A percentile compares a stretch with the other conserved stretches of the same genome.
phyloP scores from a whole-genome alignment of 1,140 invertebrate genomes.

The Berghia stephanieae region DNA sequence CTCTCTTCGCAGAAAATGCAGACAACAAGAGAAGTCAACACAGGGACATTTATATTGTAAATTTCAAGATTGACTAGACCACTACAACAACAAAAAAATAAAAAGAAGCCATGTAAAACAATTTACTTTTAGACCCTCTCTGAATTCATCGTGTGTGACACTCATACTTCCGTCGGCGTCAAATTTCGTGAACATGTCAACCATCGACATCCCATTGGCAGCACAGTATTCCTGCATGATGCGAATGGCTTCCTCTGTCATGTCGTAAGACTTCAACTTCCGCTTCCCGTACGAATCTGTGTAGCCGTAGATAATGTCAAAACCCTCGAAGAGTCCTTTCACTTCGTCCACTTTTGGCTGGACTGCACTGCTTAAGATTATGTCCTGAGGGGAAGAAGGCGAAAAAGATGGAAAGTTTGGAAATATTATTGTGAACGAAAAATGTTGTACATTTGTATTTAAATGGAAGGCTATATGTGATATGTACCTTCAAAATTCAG shows the following conservation, averaged over 20 bases:
- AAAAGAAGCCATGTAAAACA: not conserved
- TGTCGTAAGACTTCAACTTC: slow-evolving; percentile 49
- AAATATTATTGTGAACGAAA: too few relatives aligned
- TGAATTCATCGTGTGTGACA: slow-evolving; percentile 58
- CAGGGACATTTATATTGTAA: not conserved
- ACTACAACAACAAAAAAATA: slow-evolving; percentile 40
- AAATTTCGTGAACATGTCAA: slow-evolving; percentile 57
- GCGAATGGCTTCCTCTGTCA: slow-evolving; percentile 52
- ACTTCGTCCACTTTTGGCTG: slow-evolving; percentile 38
- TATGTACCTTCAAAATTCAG: too few relatives aligned
- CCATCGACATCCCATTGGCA: slow-evolving; percentile 49
- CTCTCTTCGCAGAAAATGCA: not conserved
- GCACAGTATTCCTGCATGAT: slow-evolving; percentile 51
- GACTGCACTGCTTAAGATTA: slow-evolving; percentile 45
- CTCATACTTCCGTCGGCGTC: slow-evolving; percentile 59
- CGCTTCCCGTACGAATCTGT: slow-evolving; percentile 57
- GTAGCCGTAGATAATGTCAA: slow-evolving; percentile 51
- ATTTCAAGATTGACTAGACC: slow-evolving; percentile 34
- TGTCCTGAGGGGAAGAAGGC: too few relatives aligned
- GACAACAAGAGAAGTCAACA: not conserved
- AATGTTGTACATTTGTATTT: too few relatives aligned
- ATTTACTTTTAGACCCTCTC: slow-evolving; percentile 57
- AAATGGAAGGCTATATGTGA: too few relatives aligned
- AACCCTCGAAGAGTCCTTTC: slow-evolving; percentile 42
- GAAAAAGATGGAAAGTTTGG: too few relatives aligned